Evolutionary conservation across 1,140 invertebrate genomes (phyloP).

Genomic region (Calliphora vicina): DNA sequence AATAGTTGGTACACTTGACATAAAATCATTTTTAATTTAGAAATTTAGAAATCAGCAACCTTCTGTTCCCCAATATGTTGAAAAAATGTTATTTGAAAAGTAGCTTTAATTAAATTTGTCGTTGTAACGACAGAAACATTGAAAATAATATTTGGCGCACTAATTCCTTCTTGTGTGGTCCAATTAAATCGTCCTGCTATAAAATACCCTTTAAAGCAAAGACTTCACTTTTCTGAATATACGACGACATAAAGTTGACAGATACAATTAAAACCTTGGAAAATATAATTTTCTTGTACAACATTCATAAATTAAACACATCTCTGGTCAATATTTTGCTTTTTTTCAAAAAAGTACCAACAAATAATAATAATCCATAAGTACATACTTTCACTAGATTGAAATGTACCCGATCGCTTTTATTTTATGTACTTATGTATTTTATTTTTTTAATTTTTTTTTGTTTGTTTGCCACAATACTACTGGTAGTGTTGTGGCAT

Average conservation of each 20-base stretch:
- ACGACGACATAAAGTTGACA: background rate
- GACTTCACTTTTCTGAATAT: background rate
- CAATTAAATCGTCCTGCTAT: too few species aligned
- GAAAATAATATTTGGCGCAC: too few species aligned
- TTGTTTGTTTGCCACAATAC: background rate
- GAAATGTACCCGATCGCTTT: background rate
- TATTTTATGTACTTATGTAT: background rate
- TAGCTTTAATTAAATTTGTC: too few species aligned
- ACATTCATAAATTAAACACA: background rate
- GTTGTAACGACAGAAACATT: too few species aligned
- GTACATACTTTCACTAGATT: background rate
- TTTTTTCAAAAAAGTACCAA: background rate
- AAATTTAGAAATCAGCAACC: too few species aligned
- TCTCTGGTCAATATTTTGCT: background rate
- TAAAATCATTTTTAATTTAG: too few species aligned
- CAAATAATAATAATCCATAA: background rate
- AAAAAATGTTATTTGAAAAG: too few species aligned
- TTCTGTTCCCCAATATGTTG: too few species aligned
- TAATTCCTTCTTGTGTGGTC: too few species aligned
- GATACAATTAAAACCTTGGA: too few species aligned
- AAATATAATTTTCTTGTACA: background rate
- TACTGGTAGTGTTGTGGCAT: background rate
- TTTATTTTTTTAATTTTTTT: background rate
- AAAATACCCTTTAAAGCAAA: too few species aligned
- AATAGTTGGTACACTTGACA: too few species aligned